Conservation (phyloP, 2,888 invertebrate genomes). For the Gandaritis pyraliata region DNA sequence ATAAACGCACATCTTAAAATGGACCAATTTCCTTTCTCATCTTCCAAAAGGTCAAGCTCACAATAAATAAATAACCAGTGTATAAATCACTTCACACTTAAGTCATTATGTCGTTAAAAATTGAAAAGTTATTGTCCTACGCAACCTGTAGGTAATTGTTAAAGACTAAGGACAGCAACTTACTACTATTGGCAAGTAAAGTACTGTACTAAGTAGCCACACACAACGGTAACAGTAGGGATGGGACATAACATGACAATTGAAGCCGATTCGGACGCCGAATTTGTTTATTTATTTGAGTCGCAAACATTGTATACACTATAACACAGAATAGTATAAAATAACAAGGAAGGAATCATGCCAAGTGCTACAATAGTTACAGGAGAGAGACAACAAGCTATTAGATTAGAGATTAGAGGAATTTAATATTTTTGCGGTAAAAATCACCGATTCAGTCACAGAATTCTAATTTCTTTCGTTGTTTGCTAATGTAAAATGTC, state of each 20-base stretch:
- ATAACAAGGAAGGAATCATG: too few species aligned
- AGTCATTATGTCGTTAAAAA: constrained; percentile 36
- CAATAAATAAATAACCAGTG: constrained; percentile 27
- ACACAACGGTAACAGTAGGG: constrained; percentile 28
- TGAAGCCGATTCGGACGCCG: background rate
- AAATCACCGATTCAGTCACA: too few species aligned
- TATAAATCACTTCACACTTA: constrained; percentile 33
- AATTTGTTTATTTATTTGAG: background rate
- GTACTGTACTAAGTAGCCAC: constrained; percentile 8
- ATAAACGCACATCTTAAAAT: constrained; percentile 8
- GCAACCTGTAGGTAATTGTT: constrained; percentile 37
- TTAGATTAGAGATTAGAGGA: too few species aligned
- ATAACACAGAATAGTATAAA: too few species aligned
- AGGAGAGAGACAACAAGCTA: too few species aligned
- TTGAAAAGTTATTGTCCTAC: constrained; percentile 33
- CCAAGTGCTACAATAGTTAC: too few species aligned
- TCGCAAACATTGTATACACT: too few species aligned
- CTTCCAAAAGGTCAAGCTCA: constrained; percentile 29
- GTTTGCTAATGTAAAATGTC: too few species aligned
- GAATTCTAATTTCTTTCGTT: too few species aligned
- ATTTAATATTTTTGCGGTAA: too few species aligned
- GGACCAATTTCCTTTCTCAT: constrained; percentile 32
- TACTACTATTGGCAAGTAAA: constrained; percentile 21
- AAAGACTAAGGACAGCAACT: constrained; percentile 43
- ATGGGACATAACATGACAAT: constrained; percentile 3